Base-by-base conservation (phyloP, 2,797 vertebrate genomes). In the Cirrhinus mrigala region DNA sequence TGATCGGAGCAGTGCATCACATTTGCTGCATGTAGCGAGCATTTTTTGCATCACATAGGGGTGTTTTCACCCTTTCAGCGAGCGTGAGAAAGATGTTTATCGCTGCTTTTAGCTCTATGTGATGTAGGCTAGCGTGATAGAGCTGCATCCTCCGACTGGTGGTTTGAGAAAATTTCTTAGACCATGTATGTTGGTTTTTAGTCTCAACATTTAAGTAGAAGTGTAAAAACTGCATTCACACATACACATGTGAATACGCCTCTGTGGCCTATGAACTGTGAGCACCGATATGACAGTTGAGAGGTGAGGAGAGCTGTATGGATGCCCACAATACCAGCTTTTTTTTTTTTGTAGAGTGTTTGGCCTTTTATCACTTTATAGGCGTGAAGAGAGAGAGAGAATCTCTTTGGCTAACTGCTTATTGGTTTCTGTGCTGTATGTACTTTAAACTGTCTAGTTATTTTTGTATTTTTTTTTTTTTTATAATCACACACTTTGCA, bases 61-160 rank as follows among this genome's bases (percentile, higher is more conserved):
- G 44, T 33, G 14, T 74, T 83, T 83, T 64, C 27, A 27, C 8
- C 6, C 22, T 14, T n/a, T 62, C 1, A 76, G 3, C 3, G 22
- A 24, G 5, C 44, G 71, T 83, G 46, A 24, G 22, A 66, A 64
- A 76, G 29, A 83, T 83, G 22, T 33, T 29, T 64, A 66, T 79
- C 18, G 10, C n/a, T 27, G n/a, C 15, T 15, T 44, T 44, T 62
- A 62, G 22, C 18, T 24, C 54, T 77, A 37, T 66, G 29, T 54
- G 29, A 40, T 10, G 11, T 29, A 22, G 20, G 40, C 7, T 48
- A 62, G 22, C 1, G 9, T 75, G 58, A 52, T 27, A 82, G 33
- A 60, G 20, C 12, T 2, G 20, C 0, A 33, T 79, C 44, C 20
- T 29, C 22, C 1, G 0, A 18, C 76, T 79, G n/a, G 44, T 64